Evolutionary conservation across 1,140 invertebrate species (phyloP), one percentile per base, ranked within the genome.

Genomic region (Dermatophagoides farinae): DNA sequence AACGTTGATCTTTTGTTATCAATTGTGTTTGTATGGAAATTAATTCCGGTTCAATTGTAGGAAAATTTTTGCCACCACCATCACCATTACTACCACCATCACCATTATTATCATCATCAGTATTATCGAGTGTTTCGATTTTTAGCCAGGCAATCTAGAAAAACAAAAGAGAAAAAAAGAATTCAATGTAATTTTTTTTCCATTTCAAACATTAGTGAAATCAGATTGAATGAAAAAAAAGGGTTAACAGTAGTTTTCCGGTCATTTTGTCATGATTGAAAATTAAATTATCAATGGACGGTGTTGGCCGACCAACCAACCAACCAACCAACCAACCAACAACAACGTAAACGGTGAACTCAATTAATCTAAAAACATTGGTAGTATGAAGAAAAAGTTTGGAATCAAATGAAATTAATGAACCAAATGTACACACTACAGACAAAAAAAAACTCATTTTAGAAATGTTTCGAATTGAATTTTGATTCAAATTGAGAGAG

Each of bases 141-240:
- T 88, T 89, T 71, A 89, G 86, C 87, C 87, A 90, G 61, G 85
- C 86, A 62, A 89, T 84, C 86, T 89, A 60, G 4, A 20, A 43
- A 43, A 43, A 43, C 1, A 43, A 5, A 43, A 10, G 41, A 43
- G n/a, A 43, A 18, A 43, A 2, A 43, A 43, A 14, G 14, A 41
- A 41, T 10, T 8, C 9, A 41, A 10, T 10, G 40, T 10, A 41
- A 10, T 14, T 41, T 41, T 10, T 10, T 8, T 10, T 41, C 14
- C 40, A 43, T 43, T 43, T 14, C 5, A 43, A 43, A 43, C 41
- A 18, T 31, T 31, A 8, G 31, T 31, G 2, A 31, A 31, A 31
- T 31, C 31, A 31, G 31, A 31, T 8, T 31, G 8, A 31, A 31
- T 31, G 31, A 31, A 31, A 31, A 31, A 31, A 31, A 31, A 31